Evolutionary conservation across 2,113 vertebrate species (phyloP).

Genomic region (Ceyx cyanopectus): DNA sequence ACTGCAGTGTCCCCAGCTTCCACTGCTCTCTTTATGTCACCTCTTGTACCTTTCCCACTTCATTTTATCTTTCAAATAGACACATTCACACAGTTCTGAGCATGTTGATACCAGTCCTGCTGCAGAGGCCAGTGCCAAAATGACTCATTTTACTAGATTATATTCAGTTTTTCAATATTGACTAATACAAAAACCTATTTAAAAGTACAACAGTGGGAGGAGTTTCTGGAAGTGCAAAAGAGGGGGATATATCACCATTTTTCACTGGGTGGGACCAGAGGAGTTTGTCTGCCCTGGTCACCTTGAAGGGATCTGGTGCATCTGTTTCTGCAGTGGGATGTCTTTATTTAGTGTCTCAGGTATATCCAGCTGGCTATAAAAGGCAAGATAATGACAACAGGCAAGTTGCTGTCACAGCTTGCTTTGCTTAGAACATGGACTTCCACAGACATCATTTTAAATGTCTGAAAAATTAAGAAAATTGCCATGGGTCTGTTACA

Average conservation of each 20-base stretch:
- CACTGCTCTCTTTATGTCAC: constrained; percentile 26
- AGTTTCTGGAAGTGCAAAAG: neutral
- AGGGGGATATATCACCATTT: neutral
- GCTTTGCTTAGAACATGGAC: neutral
- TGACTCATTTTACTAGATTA: neutral
- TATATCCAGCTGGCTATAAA: neutral
- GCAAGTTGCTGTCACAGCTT: neutral
- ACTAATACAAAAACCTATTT: neutral
- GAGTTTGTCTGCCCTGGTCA: neutral
- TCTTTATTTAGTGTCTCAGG: neutral
- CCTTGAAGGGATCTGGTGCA: neutral
- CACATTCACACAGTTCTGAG: constrained; percentile 5
- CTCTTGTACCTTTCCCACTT: constrained; percentile 61
- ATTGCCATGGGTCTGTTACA: neutral
- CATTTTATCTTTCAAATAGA: constrained; percentile 64
- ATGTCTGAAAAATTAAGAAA: neutral
- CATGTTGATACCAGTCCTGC: neutral
- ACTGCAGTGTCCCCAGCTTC: neutral
- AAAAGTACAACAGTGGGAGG: neutral
- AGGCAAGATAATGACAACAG: neutral
- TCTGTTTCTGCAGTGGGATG: neutral
- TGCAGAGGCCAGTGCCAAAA: neutral
- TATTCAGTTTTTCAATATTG: too few species aligned
- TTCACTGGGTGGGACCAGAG: neutral
- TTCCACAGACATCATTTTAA: neutral